Evolutionary conservation across 2,888 invertebrate species (phyloP), one percentile per base, ranked within the genome.

Genomic region (Anthophora plumipes): DNA sequence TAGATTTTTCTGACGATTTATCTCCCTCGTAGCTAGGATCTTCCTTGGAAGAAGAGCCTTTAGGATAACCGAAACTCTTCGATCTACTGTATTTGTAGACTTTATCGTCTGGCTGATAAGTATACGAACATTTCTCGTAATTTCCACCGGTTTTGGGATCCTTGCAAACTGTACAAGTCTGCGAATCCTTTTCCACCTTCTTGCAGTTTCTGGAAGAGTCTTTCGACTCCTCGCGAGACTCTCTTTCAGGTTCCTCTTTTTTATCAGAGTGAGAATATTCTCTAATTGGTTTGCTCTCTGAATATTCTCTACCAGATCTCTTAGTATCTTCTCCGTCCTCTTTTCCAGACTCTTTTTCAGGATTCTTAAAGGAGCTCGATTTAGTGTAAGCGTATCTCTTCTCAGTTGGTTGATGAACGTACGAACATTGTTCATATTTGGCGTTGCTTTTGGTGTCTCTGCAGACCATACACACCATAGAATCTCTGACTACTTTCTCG

Each of bases 381-480:
- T 91, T 91, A 4, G 73, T 80, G 50, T 90, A 91, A 4, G 89
- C 83, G 61, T 86, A 90, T 1, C 86, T 95, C 90, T 96, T 96
- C 81, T 96, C 96, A 88, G 95, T 95, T 0, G 97, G 97, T 77
- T 96, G 95, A 0, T 96, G 95, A 3, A 96, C 96, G 92, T 97
- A 98, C 0, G 97, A 96, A 91, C 98, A 98, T 37, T 96, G 96
- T 92, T 98, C 97, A 89, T 96, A 97, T 80, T 96, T 96, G 25
- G 96, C 97, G 72, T 96, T 96, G 17, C 96, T 96, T 91, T 96
- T 96, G 0, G 96, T 95, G 90, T 97, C 96, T 84, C 96, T 95
- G 90, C 98, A 98, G 1, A 96, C 95, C 90, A 95, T 95, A 91
- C 97, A 97, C 22, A 95, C 95, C 95, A 96, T 96, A 6, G 95